These are phyloP conservation scores for Sprattus sprattus DNA, from an alignment of 2,113 vertebrate genomes.

Conservation along the genomic window DNA sequence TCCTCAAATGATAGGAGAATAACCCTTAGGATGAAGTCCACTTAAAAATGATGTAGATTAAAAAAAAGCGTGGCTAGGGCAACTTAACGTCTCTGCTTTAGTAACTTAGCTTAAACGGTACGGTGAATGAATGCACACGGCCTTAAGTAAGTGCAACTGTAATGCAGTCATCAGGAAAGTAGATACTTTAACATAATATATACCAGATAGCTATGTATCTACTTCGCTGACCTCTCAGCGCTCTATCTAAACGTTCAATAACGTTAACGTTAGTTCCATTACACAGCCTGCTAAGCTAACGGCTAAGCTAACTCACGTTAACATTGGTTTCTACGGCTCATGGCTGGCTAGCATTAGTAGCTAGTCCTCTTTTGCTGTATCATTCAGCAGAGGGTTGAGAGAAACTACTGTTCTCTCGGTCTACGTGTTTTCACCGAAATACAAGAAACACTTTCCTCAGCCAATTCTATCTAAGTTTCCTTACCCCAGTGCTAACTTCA, in stretches of 20 bases:
- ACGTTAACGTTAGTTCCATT: neutral
- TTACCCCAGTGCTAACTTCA: slow-evolving; percentile 79
- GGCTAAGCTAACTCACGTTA: neutral
- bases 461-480: slow-evolving; percentile 5
- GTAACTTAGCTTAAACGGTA: no score
- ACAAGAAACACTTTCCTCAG: neutral
- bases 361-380: slow-evolving; percentile 45
- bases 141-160: neutral
- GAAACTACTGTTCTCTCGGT: neutral
- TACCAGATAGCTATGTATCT: neutral
- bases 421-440: neutral
- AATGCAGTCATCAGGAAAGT: neutral
- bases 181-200: neutral
- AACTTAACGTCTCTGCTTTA: neutral
- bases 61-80: neutral
- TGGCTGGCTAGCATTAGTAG: slow-evolving; percentile 46
- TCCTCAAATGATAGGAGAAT: no score
- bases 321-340: neutral
- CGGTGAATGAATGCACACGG: no score
- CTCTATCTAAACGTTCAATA: neutral
- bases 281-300: neutral
- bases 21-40: no score
- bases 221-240: no score
- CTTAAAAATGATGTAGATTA: no score
- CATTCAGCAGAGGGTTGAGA: slow-evolving; percentile 29